Evolutionary conservation across 2,797 vertebrate genomes (phyloP), one percentile per base, ranked within the genome.

Genomic region (Enteromius trimaculatus): DNA sequence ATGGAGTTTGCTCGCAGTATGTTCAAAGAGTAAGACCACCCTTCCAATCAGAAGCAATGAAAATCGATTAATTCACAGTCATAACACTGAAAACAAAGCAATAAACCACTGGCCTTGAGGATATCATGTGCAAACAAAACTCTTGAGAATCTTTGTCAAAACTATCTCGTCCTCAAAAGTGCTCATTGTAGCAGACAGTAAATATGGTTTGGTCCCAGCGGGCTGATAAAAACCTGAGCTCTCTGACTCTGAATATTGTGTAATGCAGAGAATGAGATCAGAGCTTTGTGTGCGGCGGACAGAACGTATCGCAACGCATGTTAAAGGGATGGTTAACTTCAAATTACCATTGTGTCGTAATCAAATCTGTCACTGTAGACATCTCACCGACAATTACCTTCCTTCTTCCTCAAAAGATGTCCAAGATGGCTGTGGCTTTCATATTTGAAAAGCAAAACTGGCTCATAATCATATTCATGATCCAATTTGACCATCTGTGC

Each of bases 381-480:
- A 77, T 77, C 21, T 79, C 44, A 39, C 11, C 1, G 21, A 51
- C 62, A 19, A 68, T 23, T 51, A 37, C 26, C 44, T 51, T 49
- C 47, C 31, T 60, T 77, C 53, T 42, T 77, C 42, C 13, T 29
- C 74, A 44, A 65, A 84, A 53, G 42, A 17, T 8, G 23, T 84
- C 77, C 71, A 82, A 29, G 31, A 65, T 84, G 58, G 58, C 58
- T 26, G 69, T 78, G 70, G n/a, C 47, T 72, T 34, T 71, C 14
- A 21, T 23, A 42, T 68, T 47, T 31, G 9, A 55, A 44, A 72
- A 72, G 66, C 23, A 58, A 74, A 58, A 37, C 37, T 74, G 31
- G 49, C 77, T 21, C 44, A 68, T 68, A 60, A 60, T 75, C 60
- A 42, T 51, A 82, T 82, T 66, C 60, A 44, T 64, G 47, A 19